Percentiles rank a stretch among this genome's conserved stretches.
Conservation (phyloP, 2,888 invertebrate species). For the Aspidiotus destructor region DNA sequence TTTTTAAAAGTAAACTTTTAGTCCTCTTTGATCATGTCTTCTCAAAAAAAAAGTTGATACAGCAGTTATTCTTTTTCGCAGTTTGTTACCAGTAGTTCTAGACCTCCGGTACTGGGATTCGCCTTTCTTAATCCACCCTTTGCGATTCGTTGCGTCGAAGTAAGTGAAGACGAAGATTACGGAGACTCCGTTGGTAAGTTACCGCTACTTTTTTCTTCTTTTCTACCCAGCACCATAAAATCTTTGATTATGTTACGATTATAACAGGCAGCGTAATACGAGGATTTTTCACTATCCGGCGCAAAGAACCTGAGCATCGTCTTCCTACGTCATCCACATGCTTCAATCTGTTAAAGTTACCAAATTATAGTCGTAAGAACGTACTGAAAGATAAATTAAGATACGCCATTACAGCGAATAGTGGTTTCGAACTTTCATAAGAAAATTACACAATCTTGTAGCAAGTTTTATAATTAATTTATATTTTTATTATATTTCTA, state of each 20-base stretch:
- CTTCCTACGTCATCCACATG: constrained; percentile 99
- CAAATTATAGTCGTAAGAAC: constrained; percentile 94
- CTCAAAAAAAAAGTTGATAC: constrained; percentile 6
- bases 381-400: constrained; percentile 89
- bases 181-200: constrained; percentile 67
- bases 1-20: constrained; percentile 69
- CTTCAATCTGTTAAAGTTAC: constrained; percentile 94
- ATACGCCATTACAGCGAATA: constrained; percentile 94
- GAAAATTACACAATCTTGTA: neutral
- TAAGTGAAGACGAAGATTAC: constrained; percentile 92
- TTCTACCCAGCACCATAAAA: neutral
- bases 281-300: constrained; percentile 94
- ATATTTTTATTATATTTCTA: too few relatives aligned
- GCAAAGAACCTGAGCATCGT: constrained; percentile 85
- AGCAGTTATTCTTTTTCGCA: constrained; percentile 40
- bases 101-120: constrained; percentile 91
- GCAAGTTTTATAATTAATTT: too few relatives aligned
- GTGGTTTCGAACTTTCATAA: constrained; percentile 98
- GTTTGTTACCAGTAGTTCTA: constrained; percentile 93
- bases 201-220: neutral
- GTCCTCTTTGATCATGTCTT: neutral
- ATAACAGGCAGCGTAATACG: constrained; percentile 81
- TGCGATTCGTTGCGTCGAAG: constrained; percentile 97
- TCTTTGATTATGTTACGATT: neutral
- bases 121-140: constrained; percentile 94